Percentiles rank a stretch among this genome's conserved stretches.
phyloP scores from a whole-genome alignment of 2,888 invertebrate species.

The Cryptocheilus praepositus region DNA sequence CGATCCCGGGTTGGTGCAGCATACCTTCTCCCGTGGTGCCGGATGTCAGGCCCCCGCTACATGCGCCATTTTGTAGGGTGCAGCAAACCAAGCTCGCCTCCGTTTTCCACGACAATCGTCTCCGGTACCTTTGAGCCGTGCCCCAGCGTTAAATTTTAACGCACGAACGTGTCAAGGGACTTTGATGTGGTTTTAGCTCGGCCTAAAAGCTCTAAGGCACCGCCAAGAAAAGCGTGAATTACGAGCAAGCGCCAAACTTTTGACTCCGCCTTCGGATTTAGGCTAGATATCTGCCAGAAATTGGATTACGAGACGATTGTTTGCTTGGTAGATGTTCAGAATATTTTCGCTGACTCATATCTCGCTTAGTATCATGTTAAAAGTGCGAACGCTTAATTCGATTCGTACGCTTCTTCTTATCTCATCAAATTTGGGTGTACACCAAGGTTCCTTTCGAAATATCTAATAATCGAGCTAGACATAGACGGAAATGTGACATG shows the following conservation, averaged over 20 bases:
- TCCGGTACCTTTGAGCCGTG: background rate
- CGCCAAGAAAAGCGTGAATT: slow-evolving; percentile 1
- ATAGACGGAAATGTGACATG: too few species aligned
- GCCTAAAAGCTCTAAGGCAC: slow-evolving; percentile 1
- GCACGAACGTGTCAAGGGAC: slow-evolving; percentile 3
- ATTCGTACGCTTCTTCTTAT: too few species aligned
- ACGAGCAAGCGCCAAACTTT: slow-evolving; percentile 37
- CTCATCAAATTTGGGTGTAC: too few species aligned
- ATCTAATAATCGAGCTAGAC: too few species aligned
- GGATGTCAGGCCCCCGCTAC: slow-evolving; percentile 8
- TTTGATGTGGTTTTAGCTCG: slow-evolving; percentile 4
- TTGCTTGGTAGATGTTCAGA: too few species aligned
- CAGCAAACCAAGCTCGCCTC: background rate
- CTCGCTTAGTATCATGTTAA: too few species aligned
- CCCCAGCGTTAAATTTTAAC: slow-evolving; percentile 2
- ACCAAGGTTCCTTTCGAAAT: too few species aligned
- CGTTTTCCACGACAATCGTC: slow-evolving; percentile 4
- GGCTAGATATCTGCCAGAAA: too few species aligned
- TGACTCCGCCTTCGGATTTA: background rate
- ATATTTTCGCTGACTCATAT: too few species aligned
- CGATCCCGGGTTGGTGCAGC: slow-evolving; percentile 10
- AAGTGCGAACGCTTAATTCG: too few species aligned
- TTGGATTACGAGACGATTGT: too few species aligned
- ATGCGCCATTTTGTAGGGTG: slow-evolving; percentile 25
- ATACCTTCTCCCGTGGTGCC: slow-evolving; percentile 9